Conservation (phyloP, 2,888 invertebrate genomes). For the Litoditis marina region DNA sequence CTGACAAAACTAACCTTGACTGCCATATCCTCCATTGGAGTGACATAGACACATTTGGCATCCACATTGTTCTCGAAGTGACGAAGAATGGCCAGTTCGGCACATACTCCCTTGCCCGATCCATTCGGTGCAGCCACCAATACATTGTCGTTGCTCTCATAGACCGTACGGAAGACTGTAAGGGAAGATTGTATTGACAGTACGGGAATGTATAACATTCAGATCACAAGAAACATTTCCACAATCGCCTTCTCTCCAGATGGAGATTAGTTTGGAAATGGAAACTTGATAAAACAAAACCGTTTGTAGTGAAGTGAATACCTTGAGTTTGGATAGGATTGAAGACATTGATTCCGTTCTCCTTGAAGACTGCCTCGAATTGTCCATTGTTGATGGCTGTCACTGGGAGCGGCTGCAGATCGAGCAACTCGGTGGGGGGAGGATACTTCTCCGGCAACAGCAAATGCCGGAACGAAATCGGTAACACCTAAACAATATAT, state of each 20-base stretch:
- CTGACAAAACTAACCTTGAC: conserved; percentile 64
- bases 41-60: conserved; percentile 84
- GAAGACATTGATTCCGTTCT: conserved; percentile 80
- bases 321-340: conserved; percentile 96
- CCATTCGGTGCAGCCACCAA: conserved; percentile 73
- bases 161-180: conserved; percentile 90
- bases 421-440: conserved; percentile 92
- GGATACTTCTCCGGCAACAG: conserved; percentile 96
- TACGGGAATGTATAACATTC: too few species aligned
- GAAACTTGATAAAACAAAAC: conserved; percentile 50
- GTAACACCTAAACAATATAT: conserved; percentile 67
- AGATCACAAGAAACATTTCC: neutral
- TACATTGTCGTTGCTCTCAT: conserved; percentile 89
- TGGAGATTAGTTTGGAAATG: neutral
- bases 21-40: conserved; percentile 86
- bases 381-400: conserved; percentile 83
- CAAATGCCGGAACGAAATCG: conserved; percentile 93
- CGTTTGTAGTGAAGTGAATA: conserved; percentile 61
- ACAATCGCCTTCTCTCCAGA: neutral
- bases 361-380: conserved; percentile 81
- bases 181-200: neutral
- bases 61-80: conserved; percentile 71
- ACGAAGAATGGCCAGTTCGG: conserved; percentile 89
- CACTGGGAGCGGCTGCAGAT: conserved; percentile 87
- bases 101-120: conserved; percentile 75